Evolutionary conservation across 2,113 vertebrate species (phyloP).

Genomic region (Nerophis lumbriciformis): DNA sequence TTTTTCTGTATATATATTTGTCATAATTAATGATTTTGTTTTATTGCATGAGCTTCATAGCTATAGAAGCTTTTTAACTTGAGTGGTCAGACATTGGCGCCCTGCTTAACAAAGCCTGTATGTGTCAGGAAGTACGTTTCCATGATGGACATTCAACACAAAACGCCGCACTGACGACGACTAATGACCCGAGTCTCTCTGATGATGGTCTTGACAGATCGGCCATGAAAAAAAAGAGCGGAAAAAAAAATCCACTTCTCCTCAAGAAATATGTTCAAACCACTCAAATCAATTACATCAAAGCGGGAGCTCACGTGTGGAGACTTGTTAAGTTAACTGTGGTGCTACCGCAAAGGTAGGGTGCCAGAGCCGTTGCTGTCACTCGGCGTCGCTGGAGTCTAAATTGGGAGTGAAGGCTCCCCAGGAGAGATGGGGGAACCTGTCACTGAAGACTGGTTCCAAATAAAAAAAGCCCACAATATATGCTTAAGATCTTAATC

Average conservation of each 20-base stretch:
- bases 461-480: constrained; percentile 13
- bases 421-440: constrained; percentile 64
- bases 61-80: neutral
- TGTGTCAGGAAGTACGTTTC: constrained; percentile 7
- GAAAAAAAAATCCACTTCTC: constrained; percentile 29
- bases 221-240: constrained; percentile 7
- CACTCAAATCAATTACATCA: constrained; percentile 63
- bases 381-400: constrained; percentile 45
- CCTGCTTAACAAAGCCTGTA: constrained; percentile 3
- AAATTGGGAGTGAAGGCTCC: constrained; percentile 72
- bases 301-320: constrained; percentile 57
- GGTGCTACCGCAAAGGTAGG: constrained; percentile 56
- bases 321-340: constrained; percentile 72
- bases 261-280: constrained; percentile 43
- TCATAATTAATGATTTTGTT: too few relatives aligned
- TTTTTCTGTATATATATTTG: too few relatives aligned
- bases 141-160: constrained; percentile 9
- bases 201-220: constrained; percentile 51
- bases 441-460: constrained; percentile 57
- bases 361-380: constrained; percentile 61
- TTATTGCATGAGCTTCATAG: too few relatives aligned
- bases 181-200: constrained; percentile 44
- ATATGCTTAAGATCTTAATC: constrained; percentile 56
- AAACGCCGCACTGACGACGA: neutral
- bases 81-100: constrained; percentile 17